phyloP scores from a whole-genome alignment of 1,140 invertebrate genomes.

The Drosophila novamexicana region DNA sequence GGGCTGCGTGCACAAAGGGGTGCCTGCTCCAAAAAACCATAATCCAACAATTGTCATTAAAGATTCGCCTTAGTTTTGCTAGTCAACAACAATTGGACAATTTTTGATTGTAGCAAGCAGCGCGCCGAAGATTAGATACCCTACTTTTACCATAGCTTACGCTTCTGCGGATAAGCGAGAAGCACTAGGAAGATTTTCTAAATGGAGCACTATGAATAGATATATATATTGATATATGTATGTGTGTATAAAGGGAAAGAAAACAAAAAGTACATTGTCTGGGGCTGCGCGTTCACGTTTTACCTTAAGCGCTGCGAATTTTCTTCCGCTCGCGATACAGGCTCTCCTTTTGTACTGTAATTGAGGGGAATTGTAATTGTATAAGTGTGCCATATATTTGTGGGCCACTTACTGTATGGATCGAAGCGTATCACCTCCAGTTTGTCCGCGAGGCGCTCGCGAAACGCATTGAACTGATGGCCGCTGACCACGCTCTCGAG shows the following conservation, averaged over 20 bases:
- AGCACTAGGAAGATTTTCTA: too few species aligned
- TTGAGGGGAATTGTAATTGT: neutral
- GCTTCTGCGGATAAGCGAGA: too few species aligned
- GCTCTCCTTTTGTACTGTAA: constrained; percentile 87
- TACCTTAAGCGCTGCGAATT: constrained; percentile 86
- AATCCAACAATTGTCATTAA: neutral
- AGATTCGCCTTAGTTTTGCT: neutral
- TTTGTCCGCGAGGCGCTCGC: constrained; percentile 91
- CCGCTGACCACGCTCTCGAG: constrained; percentile 91
- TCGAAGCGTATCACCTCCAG: constrained; percentile 90
- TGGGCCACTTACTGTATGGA: constrained; percentile 89
- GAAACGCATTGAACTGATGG: constrained; percentile 87
- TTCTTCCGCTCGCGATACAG: constrained; percentile 89
- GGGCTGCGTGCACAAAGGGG: neutral
- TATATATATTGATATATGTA: neutral
- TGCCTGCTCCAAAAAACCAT: neutral
- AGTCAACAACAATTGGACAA: neutral
- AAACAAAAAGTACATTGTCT: neutral
- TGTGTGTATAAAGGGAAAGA: constrained; percentile 3
- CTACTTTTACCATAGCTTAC: too few species aligned
- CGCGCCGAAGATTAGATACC: too few species aligned
- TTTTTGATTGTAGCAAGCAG: too few species aligned
- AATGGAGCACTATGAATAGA: too few species aligned
- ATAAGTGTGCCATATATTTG: too few species aligned
- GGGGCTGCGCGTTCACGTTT: neutral